Base-by-base conservation (phyloP, 2,113 vertebrate species). In the Puffinus mauretanicus region DNA sequence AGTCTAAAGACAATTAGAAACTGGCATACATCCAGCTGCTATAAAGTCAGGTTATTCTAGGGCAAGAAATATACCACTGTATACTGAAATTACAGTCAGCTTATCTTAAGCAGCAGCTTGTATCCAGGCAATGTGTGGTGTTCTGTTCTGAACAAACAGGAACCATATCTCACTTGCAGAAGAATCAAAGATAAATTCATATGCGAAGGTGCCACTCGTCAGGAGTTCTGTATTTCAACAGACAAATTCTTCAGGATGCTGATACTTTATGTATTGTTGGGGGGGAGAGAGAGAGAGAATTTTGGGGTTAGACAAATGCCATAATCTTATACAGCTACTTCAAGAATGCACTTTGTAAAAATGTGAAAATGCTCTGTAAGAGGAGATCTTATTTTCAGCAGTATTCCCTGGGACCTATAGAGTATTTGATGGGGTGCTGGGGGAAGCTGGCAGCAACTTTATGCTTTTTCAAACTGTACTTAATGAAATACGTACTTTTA, bases 81-180 rank as follows among this genome's bases (percentile, higher is more conserved):
- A 95, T 87, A 65, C 86, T 96, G 94, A 97, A 97, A 95, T 97
- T 96, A 80, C 77, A 94, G 96, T 94, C 86, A 95, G 89, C 95
- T 97, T 98, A 98, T 98, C 97, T 92, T 91, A 91, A 90, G 86
- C 85, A 97, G 96, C 96, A 97, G 95, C 94, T 97, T 97, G 97
- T 85, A 94, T 96, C 77, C 91, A 82, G 88, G 66, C 94, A 85
- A 62, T 66, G 55, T 88, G 80, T 85, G 73, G 77, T 94, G 84
- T 61, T 94, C 88, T 92, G 30, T 91, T 93, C 76, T 57, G 58
- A 93, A 84, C 82, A 92, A 93, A 94, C 85, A 95, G 73, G 86
- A 90, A 55, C 81, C 20, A 0, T 91, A 94, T 93, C 88, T 90
- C 64, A n/a, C 61, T 92, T 77, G 89, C 85, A 86, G 72, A 82